Base-by-base conservation (phyloP, 2,888 invertebrate species). In the Cosmia pyralina region DNA sequence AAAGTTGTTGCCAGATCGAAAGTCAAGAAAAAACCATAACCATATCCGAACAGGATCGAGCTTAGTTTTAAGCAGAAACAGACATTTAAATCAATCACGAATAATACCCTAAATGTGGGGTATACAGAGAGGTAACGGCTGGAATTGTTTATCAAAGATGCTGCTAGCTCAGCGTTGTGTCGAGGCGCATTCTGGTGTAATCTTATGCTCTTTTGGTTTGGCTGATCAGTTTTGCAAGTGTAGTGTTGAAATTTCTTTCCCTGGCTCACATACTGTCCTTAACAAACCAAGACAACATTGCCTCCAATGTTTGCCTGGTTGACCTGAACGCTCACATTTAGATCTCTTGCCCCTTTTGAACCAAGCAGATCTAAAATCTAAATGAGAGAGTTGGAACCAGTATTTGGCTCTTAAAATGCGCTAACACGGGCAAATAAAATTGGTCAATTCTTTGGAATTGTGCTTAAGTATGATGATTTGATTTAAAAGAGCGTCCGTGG, bases 1-100 rank as follows among this genome's bases (percentile, higher is more conserved):
- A 82, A 84, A 81, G 81, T 81, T 80, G 68, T 81, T 71, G 70
- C 81, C 65, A 80, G 84, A 72, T 68, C 84, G 76, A 83, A 79
- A 79, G 58, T 77, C 79, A 82, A 79, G 75, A 82, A 77, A 72
- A 72, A 81, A 79, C 55, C 63, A 69, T 81, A 81, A 69, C 80
- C 57, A 75, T 66, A 63, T 79, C 81, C 80, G 69, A 72, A 60
- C 75, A 69, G 80, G 83, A 79, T 71, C 81, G 75, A 52, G 73
- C 77, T 83, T 72, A 83, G 58, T 72, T 82, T 73, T 78, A 77
- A 82, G 79, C 72, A 66, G 75, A 74, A 78, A 68, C 70, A 74
- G 74, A 77, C 38, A 64, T 83, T 65, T 71, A 75, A 79, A 79
- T 75, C 81, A 81, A 83, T 79, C 75, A 83, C 65, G 69, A 59